phyloP scores from a whole-genome alignment of 1,140 invertebrate species.

The Condylostylus longicornis region DNA sequence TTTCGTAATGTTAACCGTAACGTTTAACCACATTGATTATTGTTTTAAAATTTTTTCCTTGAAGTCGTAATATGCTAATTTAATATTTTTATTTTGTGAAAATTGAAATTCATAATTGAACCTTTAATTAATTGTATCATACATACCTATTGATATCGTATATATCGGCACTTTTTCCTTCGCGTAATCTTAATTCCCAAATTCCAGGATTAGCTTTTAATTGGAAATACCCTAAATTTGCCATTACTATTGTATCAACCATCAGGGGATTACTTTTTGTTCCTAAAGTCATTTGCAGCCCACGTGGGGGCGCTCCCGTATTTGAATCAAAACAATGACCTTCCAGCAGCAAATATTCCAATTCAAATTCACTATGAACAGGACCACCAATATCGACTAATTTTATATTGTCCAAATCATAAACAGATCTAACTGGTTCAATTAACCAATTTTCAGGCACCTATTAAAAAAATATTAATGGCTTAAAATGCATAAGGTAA shows the following conservation, averaged over 20 bases:
- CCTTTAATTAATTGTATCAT: not conserved
- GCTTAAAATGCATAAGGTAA: not conserved
- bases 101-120: not conserved
- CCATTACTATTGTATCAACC: constrained; percentile 99
- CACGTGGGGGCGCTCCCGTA: constrained; percentile 83
- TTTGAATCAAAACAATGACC: constrained; percentile 92
- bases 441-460: constrained; percentile 98
- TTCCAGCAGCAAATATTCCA: constrained; percentile 83
- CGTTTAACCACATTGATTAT: no score
- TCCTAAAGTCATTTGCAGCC: constrained; percentile 91
- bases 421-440: constrained; percentile 81
- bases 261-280: constrained; percentile 57
- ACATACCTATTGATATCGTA: constrained; percentile 65
- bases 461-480: not conserved
- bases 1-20: no score
- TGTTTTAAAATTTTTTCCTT: no score
- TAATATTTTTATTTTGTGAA: not conserved
- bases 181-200: constrained; percentile 74
- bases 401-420: constrained; percentile 97
- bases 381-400: constrained; percentile 69
- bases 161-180: constrained; percentile 86
- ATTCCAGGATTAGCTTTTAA: constrained; percentile 94
- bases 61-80: no score
- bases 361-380: constrained; percentile 69
- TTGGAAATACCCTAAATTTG: constrained; percentile 96